Percentiles rank a stretch among this genome's conserved stretches.
Conservation (phyloP, 2,888 invertebrate genomes). For the Ramazzottius varieornatus region DNA sequence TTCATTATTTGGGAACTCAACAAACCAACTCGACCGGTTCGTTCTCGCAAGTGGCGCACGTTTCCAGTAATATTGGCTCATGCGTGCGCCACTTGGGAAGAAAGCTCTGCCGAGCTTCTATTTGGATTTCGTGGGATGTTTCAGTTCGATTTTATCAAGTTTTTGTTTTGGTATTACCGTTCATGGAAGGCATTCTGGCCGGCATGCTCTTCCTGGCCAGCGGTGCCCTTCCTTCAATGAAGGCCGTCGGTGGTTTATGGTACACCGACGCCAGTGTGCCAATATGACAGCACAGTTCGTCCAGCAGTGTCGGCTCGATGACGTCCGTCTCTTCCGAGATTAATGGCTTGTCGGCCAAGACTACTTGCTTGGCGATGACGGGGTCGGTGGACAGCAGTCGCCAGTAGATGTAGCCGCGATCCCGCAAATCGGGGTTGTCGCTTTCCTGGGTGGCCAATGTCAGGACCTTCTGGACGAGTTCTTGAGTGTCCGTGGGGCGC, state of each 20-base stretch:
- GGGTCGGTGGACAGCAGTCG: conserved; percentile 90
- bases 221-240: conserved; percentile 52
- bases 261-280: conserved; percentile 92
- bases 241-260: conserved; percentile 93
- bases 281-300: conserved; percentile 94
- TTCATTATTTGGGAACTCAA: too few relatives aligned
- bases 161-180: too few relatives aligned
- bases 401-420: conserved; percentile 99
- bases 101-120: too few relatives aligned
- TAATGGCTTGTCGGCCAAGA: conserved; percentile 88
- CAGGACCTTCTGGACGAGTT: conserved; percentile 64
- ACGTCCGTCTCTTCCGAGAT: conserved; percentile 97
- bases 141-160: too few relatives aligned
- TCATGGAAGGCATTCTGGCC: too few relatives aligned
- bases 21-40: too few relatives aligned
- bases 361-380: conserved; percentile 94
- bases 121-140: too few relatives aligned
- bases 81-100: too few relatives aligned
- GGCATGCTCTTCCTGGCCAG: conserved; percentile 15
- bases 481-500: conserved; percentile 89
- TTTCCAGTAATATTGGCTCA: too few relatives aligned
- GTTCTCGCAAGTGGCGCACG: too few relatives aligned
- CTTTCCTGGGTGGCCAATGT: conserved; percentile 48
- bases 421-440: conserved; percentile 90
- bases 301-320: conserved; percentile 78